Evolutionary conservation across 2,113 vertebrate species (phyloP), one percentile per base, ranked within the genome.

Genomic region (Egretta garzetta): DNA sequence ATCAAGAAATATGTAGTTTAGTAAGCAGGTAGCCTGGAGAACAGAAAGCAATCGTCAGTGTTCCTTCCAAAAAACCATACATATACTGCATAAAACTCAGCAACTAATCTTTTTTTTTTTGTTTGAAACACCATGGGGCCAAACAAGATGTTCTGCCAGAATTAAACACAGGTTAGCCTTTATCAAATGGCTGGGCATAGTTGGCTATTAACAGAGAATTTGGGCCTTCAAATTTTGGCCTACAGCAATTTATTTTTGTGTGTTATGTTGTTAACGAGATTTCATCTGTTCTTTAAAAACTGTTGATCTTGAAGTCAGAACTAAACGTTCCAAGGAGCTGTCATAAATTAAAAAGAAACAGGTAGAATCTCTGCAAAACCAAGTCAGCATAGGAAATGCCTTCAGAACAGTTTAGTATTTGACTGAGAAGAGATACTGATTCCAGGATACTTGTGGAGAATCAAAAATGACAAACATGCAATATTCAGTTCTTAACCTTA

Each of bases 121-220:
- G 39, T 94, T 95, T 96, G 52, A 90, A 97, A 96, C 92, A 94
- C 71, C 21, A 2, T 87, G 76, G 87, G 85, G 81, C 67, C 81
- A 97, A 98, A 96, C 89, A 97, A 95, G 92, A 96, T 97, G 94
- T 96, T 94, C 95, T 98, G 93, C 97, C 98, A 97, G 79, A 76
- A 87, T 59, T 76, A 94, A 87, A 90, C 68, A 72, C 68, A 94
- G 82, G 72, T 90, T 96, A 94, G 63, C 10, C 12, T 97, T 92
- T 95, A 64, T 91, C 92, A 85, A 94, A 75, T 56, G 59, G 52
- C 14, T 56, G 16, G 73, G 55, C 95, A 81, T 77, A 84, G 50
- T 30, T 95, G 80, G 28, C 45, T 93, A 92, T 77, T 91, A 94
- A 87, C 43, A 86, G 70, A 77, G 63, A 93, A 86, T 87, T 50